These are phyloP conservation scores for Perca fluviatilis DNA, from an alignment of 2,113 vertebrate species.

Conservation along the genomic window DNA sequence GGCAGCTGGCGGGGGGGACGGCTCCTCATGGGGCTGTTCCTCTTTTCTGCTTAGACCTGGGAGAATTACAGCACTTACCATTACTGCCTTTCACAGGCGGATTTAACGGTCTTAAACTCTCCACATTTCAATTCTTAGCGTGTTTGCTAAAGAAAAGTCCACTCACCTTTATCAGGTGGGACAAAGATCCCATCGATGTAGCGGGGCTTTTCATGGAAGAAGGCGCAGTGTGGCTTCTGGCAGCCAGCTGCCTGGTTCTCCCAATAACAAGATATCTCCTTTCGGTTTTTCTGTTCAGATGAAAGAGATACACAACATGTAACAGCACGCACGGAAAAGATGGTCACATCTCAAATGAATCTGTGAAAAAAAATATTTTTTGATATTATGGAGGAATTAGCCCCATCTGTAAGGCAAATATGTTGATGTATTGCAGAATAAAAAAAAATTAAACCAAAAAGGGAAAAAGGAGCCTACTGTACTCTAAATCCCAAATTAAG, in stretches of 20 bases:
- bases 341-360: background rate
- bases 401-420: background rate
- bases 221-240: slow-evolving; percentile 95
- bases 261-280: slow-evolving; percentile 96
- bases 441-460: background rate
- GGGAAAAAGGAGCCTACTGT: background rate
- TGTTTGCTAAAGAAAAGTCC: background rate
- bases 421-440: background rate
- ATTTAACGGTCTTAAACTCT: background rate
- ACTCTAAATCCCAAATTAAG: background rate
- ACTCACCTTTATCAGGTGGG: slow-evolving; percentile 90
- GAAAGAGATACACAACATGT: background rate
- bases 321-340: background rate
- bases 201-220: slow-evolving; percentile 91
- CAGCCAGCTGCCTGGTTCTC: slow-evolving; percentile 95
- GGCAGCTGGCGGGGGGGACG: slow-evolving; percentile 69
- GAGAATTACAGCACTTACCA: background rate
- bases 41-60: slow-evolving; percentile 76
- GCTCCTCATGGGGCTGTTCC: slow-evolving; percentile 82
- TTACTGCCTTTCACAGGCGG: background rate
- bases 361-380: too few relatives aligned
- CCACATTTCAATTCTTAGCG: background rate
- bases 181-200: slow-evolving; percentile 89
- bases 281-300: slow-evolving; percentile 91
- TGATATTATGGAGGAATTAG: background rate